Conservation (phyloP, 2,888 invertebrate genomes). For the Catotricha subobsoleta region DNA sequence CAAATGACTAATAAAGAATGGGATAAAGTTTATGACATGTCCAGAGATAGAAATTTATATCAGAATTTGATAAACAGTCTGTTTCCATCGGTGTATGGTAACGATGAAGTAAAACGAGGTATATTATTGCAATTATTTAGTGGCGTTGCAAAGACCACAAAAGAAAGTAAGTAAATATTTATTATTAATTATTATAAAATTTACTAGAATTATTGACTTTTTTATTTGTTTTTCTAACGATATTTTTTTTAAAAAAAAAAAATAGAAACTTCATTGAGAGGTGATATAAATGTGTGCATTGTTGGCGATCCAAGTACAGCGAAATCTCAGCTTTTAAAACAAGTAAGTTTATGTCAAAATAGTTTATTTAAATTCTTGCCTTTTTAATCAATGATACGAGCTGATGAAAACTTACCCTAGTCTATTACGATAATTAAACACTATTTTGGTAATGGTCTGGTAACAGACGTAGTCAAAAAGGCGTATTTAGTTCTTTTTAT, state of each 20-base stretch:
- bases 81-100: conserved; percentile 93
- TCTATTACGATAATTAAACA: too few relatives aligned
- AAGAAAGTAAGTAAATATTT: conserved; percentile 40
- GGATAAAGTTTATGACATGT: conserved; percentile 93
- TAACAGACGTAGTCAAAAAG: too few relatives aligned
- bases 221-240: background rate
- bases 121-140: conserved; percentile 91
- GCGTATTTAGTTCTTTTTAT: too few relatives aligned
- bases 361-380: background rate
- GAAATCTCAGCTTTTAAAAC: conserved; percentile 92
- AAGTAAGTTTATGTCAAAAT: conserved; percentile 30
- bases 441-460: too few relatives aligned
- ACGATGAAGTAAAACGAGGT: conserved; percentile 86
- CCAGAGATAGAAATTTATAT: conserved; percentile 79
- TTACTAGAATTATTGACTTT: conserved; percentile 4
- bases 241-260: conserved; percentile 5
- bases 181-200: conserved; percentile 6
- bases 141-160: conserved; percentile 86
- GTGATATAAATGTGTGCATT: conserved; percentile 93
- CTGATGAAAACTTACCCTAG: too few relatives aligned
- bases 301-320: conserved; percentile 99
- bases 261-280: conserved; percentile 68
- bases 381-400: background rate
- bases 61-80: conserved; percentile 76
- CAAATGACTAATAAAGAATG: conserved; percentile 90